Evolutionary conservation across 1,140 invertebrate species (phyloP).

Genomic region (Atopsyche davidsoni): DNA sequence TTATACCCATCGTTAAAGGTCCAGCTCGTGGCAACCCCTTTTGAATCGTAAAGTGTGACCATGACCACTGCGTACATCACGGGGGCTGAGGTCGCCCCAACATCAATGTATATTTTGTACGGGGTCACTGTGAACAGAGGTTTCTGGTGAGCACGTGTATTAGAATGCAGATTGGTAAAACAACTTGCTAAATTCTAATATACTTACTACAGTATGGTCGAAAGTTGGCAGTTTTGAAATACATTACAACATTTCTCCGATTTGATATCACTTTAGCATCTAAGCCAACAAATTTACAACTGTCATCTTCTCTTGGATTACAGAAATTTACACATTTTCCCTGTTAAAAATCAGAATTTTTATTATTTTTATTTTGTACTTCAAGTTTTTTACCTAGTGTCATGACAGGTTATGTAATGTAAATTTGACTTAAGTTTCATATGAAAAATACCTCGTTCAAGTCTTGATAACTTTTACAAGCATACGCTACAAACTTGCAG

Average conservation of each 20-base stretch:
- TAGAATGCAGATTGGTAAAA: background rate
- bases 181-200: background rate
- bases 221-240: slow-evolving; percentile 21
- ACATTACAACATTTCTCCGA: slow-evolving; percentile 18
- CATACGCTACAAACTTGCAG: slow-evolving; percentile 19
- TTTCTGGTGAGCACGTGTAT: background rate
- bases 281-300: slow-evolving; percentile 19
- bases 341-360: slow-evolving; percentile 8
- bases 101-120: slow-evolving; percentile 18
- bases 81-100: slow-evolving; percentile 8
- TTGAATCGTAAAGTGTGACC: slow-evolving; percentile 16
- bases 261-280: slow-evolving; percentile 9
- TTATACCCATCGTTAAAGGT: slow-evolving; percentile 20
- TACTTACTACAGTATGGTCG: slow-evolving; percentile 17
- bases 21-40: slow-evolving; percentile 17
- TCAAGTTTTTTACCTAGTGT: no score
- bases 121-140: slow-evolving; percentile 15
- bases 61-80: slow-evolving; percentile 14
- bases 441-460: slow-evolving; percentile 12
- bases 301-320: slow-evolving; percentile 15
- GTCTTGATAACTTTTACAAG: slow-evolving; percentile 14
- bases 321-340: slow-evolving; percentile 21
- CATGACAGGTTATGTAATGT: background rate
- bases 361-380: no score
- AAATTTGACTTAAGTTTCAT: background rate